A percentile compares a stretch with the other conserved stretches of the same genome.
These are phyloP conservation scores for Drosophila borealis DNA, from an alignment of 2,888 invertebrate species.

Conservation along the genomic window DNA sequence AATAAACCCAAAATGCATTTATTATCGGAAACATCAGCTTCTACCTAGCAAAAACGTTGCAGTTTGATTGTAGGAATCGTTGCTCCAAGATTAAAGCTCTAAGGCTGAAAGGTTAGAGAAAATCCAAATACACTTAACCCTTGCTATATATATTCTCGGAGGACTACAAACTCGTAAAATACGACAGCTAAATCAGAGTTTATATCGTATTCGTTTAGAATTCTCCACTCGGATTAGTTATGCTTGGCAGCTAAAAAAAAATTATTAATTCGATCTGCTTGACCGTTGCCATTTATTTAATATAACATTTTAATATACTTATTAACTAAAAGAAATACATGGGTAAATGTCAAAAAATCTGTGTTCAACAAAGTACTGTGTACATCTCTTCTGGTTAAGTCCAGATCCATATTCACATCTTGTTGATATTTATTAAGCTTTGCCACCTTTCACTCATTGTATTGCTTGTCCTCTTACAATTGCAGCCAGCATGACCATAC, in stretches of 20 bases:
- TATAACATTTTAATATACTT: background rate
- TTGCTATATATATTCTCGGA: too few relatives aligned
- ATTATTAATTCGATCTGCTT: background rate
- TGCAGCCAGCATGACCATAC: conserved; percentile 83
- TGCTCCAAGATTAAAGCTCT: too few relatives aligned
- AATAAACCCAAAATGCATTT: too few relatives aligned
- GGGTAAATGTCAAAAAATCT: background rate
- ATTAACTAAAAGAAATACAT: background rate
- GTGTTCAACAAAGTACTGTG: background rate
- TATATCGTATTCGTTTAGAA: background rate
- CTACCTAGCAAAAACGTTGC: too few relatives aligned
- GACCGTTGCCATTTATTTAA: background rate
- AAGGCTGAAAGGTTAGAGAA: too few relatives aligned
- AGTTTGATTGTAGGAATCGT: too few relatives aligned
- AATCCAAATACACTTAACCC: too few relatives aligned
- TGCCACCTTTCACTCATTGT: background rate
- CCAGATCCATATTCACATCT: too few relatives aligned
- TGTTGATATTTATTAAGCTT: background rate
- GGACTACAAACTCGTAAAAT: background rate
- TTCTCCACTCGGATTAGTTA: background rate
- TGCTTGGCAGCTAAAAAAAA: background rate
- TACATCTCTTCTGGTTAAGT: background rate
- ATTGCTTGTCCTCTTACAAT: background rate
- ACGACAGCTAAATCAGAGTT: background rate
- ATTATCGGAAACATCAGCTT: too few relatives aligned